A percentile compares a stretch with the other conserved stretches of the same genome.
Evolutionary conservation across 2,113 vertebrate genomes (phyloP).

Genomic region (Vireo altiloquus): DNA sequence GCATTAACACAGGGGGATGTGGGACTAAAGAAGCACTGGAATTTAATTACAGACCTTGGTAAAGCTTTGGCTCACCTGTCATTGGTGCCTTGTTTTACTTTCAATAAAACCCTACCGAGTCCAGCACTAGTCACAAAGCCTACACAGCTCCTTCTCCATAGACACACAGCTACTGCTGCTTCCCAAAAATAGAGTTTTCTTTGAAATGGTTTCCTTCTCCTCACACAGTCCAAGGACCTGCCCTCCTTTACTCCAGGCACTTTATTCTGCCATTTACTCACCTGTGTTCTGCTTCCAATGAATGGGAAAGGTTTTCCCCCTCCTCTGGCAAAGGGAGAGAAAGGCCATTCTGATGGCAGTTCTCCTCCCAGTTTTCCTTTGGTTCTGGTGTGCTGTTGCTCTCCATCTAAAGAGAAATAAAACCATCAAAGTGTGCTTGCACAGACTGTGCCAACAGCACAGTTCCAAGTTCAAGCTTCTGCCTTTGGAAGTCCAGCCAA

Average conservation of each 20-base stretch:
- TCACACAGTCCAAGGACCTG: not conserved
- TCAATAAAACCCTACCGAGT: not conserved
- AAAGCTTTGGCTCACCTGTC: not conserved
- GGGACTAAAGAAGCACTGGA: not conserved
- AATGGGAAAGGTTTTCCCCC: slow-evolving; percentile 91
- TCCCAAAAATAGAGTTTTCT: not conserved
- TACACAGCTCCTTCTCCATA: not conserved
- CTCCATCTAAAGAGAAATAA: slow-evolving; percentile 64
- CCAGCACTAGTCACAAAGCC: not conserved
- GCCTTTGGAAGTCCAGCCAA: not conserved
- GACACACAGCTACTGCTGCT: not conserved
- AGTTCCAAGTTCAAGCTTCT: not conserved
- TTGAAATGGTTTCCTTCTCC: not conserved
- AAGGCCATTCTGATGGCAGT: slow-evolving; percentile 91
- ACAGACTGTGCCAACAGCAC: not conserved
- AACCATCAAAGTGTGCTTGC: not conserved
- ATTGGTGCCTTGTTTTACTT: not conserved
- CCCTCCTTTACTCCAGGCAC: not conserved
- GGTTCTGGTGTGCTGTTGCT: slow-evolving; percentile 87
- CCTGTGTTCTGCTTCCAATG: slow-evolving; percentile 97
- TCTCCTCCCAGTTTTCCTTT: slow-evolving; percentile 88
- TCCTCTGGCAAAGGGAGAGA: slow-evolving; percentile 88
- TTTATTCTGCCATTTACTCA: slow-evolving; percentile 44
- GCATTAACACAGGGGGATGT: not conserved
- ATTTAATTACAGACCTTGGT: slow-evolving; percentile 29